Evolutionary conservation across 1,140 invertebrate species (phyloP).

Genomic region (Heliothis virescens): DNA sequence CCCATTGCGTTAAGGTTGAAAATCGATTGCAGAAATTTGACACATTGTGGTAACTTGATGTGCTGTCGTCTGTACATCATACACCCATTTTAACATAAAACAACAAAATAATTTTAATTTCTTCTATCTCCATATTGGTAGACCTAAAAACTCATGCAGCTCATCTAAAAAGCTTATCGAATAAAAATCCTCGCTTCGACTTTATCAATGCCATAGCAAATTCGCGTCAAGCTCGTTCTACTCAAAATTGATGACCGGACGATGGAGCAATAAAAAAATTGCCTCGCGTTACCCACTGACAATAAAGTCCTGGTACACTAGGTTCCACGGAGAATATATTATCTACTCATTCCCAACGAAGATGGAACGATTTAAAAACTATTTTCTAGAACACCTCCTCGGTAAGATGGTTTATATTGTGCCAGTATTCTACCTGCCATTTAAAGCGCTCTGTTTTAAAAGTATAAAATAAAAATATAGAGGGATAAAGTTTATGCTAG

Average conservation of each 20-base stretch:
- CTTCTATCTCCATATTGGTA: neutral
- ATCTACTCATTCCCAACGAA: neutral
- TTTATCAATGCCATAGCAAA: constrained; percentile 13
- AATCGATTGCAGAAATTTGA: too few species aligned
- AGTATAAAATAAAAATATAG: neutral
- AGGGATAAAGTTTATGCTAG: too few species aligned
- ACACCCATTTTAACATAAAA: too few species aligned
- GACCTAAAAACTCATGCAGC: neutral
- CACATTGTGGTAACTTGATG: too few species aligned
- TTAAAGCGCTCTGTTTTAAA: too few species aligned
- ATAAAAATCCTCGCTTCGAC: neutral
- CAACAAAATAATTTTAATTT: too few species aligned
- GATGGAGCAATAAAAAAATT: neutral
- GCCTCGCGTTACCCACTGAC: neutral
- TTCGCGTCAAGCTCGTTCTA: constrained; percentile 10
- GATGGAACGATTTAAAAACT: neutral
- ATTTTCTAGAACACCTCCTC: neutral
- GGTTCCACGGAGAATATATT: neutral
- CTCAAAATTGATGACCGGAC: constrained; percentile 18
- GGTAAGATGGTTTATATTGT: neutral
- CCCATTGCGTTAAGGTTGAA: too few species aligned
- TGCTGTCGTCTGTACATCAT: too few species aligned
- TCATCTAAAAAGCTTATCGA: neutral
- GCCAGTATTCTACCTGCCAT: neutral
- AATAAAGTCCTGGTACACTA: neutral